Evolutionary conservation across 2,113 vertebrate genomes (phyloP).

Genomic region (Sceloporus tristichus): DNA sequence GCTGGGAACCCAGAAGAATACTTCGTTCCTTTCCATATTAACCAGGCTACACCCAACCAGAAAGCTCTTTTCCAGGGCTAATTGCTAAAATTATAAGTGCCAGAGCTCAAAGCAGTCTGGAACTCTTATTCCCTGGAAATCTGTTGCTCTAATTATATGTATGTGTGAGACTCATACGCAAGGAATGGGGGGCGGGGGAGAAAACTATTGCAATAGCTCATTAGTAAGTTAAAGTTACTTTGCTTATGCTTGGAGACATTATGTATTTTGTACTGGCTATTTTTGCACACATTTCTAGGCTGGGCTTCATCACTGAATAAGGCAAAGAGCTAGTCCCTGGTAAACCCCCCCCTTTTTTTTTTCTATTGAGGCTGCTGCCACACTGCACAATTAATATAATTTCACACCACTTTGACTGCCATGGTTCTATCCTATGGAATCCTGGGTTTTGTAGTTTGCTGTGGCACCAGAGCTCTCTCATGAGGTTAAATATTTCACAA

Average conservation of each 20-base stretch:
- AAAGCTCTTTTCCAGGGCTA: not conserved
- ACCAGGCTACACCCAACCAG: not conserved
- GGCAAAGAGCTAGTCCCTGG: not conserved
- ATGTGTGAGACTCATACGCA: not conserved
- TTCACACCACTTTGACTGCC: too few species aligned
- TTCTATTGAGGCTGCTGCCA: too few species aligned
- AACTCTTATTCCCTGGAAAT: not conserved
- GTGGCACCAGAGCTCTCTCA: too few species aligned
- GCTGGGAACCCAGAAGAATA: slow-evolving; percentile 8
- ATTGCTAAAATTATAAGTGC: not conserved
- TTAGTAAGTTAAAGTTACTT: not conserved
- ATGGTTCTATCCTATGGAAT: too few species aligned
- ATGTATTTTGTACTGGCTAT: not conserved
- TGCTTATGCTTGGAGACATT: not conserved
- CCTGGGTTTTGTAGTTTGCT: too few species aligned
- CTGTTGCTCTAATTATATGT: not conserved
- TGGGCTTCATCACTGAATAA: not conserved
- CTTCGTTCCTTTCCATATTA: not conserved
- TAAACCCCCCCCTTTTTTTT: not conserved
- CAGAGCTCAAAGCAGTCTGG: not conserved
- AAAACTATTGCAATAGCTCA: not conserved
- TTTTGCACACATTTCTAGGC: not conserved
- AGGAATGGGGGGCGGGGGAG: not conserved
- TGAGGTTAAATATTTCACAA: too few species aligned
- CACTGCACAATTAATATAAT: too few species aligned